Conservation (phyloP, 2,113 vertebrate genomes). For the Paralichthys olivaceus region DNA sequence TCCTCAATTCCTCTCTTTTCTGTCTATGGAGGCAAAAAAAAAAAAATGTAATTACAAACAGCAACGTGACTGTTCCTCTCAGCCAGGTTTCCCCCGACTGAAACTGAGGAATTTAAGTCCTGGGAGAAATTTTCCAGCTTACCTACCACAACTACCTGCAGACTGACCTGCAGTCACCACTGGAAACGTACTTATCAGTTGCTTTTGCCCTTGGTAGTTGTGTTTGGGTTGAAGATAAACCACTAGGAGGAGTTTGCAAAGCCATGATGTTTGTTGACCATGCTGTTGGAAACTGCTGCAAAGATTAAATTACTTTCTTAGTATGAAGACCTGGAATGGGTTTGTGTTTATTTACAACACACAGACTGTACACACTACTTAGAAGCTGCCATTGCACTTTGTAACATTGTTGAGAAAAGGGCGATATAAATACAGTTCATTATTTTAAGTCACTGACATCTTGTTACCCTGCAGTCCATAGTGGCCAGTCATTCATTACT, state of each 20-base stretch:
- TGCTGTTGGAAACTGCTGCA: slow-evolving; percentile 64
- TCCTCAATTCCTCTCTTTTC: slow-evolving; percentile 34
- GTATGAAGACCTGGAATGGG: slow-evolving; percentile 42
- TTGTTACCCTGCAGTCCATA: slow-evolving; percentile 33
- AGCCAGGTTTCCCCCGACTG: slow-evolving; percentile 46
- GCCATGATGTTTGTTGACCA: slow-evolving; percentile 65
- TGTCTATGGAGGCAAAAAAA: slow-evolving; percentile 56
- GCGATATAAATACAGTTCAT: too few relatives aligned
- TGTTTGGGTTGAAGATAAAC: slow-evolving; percentile 60
- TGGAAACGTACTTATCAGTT: slow-evolving; percentile 51
- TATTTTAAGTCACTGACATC: slow-evolving; percentile 20
- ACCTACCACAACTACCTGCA: slow-evolving; percentile 25
- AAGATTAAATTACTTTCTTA: slow-evolving; percentile 74
- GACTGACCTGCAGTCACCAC: slow-evolving; percentile 33
- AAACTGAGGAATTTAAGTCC: slow-evolving; percentile 37
- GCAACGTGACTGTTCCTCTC: slow-evolving; percentile 52
- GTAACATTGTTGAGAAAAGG: not conserved
- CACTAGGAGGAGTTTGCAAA: slow-evolving; percentile 64
- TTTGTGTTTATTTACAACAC: slow-evolving; percentile 55
- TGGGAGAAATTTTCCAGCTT: slow-evolving; percentile 13
- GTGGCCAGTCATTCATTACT: slow-evolving; percentile 17
- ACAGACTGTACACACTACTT: not conserved
- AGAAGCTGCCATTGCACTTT: not conserved
- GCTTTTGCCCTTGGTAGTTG: slow-evolving; percentile 45
- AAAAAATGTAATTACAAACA: slow-evolving; percentile 62